These are phyloP conservation scores for Neoascia interrupta DNA, from an alignment of 2,888 invertebrate species.

Conservation along the genomic window DNA sequence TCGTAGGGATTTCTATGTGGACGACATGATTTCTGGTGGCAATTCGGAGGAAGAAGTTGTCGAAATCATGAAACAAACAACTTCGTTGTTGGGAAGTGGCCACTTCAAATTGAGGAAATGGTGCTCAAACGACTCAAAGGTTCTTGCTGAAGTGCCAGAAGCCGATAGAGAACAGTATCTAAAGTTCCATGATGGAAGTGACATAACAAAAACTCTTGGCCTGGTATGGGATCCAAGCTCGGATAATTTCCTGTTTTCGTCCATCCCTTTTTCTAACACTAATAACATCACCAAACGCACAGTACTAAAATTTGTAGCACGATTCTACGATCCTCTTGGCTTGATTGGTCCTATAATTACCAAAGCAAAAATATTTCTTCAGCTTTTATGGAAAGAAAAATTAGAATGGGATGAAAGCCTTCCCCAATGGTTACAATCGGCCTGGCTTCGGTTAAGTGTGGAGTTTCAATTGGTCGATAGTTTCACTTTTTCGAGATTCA, in stretches of 20 bases:
- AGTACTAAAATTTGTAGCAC: conserved; percentile 43
- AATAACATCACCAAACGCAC: conserved; percentile 41
- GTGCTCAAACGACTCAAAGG: not conserved
- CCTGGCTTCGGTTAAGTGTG: conserved; percentile 3
- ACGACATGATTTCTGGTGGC: conserved; percentile 34
- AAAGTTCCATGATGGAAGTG: conserved; percentile 49
- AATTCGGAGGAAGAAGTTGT: not conserved
- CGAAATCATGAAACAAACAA: not conserved
- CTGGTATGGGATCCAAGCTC: conserved; percentile 41
- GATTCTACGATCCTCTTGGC: conserved; percentile 77
- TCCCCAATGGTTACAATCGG: conserved; percentile 25
- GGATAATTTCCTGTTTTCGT: conserved; percentile 41
- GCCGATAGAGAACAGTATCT: conserved; percentile 29
- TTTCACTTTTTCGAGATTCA: conserved; percentile 32
- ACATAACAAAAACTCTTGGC: conserved; percentile 57
- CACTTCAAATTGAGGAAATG: not conserved
- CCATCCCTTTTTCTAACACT: conserved; percentile 2
- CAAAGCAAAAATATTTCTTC: conserved; percentile 65
- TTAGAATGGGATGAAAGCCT: conserved; percentile 58
- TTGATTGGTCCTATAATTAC: conserved; percentile 41
- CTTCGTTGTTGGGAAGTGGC: not conserved
- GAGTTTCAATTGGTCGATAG: conserved; percentile 16
- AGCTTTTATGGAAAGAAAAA: conserved; percentile 58
- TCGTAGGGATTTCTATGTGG: conserved; percentile 33
- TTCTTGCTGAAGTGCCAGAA: conserved; percentile 28